phyloP scores from a whole-genome alignment of 1,140 invertebrate species.

The honey bee (Apis mellifera) region DNA sequence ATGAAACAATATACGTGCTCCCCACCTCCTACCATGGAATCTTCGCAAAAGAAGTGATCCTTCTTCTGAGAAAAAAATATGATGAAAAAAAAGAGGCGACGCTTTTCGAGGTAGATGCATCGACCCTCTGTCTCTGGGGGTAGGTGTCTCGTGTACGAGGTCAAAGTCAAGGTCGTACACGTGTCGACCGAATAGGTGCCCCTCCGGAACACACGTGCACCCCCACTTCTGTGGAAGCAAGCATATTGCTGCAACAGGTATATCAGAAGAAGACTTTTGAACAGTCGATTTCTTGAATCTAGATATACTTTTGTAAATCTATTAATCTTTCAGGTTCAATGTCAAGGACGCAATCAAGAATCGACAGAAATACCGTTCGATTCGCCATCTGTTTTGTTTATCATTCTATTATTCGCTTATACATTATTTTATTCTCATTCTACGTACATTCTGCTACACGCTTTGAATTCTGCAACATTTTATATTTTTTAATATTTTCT shows the following conservation, averaged over 20 bases:
- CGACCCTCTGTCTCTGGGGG: background rate
- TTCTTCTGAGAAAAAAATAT: background rate
- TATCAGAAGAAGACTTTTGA: background rate
- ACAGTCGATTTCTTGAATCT: background rate
- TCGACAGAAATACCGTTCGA: background rate
- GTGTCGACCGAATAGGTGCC: slow-evolving; percentile 43
- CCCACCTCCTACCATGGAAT: background rate
- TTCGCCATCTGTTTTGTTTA: background rate
- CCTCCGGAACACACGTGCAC: slow-evolving; percentile 4
- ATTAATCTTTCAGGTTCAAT: background rate
- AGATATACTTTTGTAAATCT: background rate
- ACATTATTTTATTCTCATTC: too few species aligned
- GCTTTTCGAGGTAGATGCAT: slow-evolving; percentile 7
- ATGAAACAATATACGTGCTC: too few species aligned
- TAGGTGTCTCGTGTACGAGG: slow-evolving; percentile 6
- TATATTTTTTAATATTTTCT: too few species aligned
- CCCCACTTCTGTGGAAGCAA: slow-evolving; percentile 19
- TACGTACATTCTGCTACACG: background rate
- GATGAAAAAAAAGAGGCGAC: background rate
- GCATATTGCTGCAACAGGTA: background rate
- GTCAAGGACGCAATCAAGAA: slow-evolving; percentile 14
- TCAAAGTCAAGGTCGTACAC: slow-evolving; percentile 57
- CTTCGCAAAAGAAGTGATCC: background rate
- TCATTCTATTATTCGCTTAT: background rate
- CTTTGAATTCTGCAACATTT: too few species aligned